These are phyloP conservation scores for Halocynthia aurantium DNA, from an alignment of 23 tunicate genomes.

Conservation along the genomic window DNA sequence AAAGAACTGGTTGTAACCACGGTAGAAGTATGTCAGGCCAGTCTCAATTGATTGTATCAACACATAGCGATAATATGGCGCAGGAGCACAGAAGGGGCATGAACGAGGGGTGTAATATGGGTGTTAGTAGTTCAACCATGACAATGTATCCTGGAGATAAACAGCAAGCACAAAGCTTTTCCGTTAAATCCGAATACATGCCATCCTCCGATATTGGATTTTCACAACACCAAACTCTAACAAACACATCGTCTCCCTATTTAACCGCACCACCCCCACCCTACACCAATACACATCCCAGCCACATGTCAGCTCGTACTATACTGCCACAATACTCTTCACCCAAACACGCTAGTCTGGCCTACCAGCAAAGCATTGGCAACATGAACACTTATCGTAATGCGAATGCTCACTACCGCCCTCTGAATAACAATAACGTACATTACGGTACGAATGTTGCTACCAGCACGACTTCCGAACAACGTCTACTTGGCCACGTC, in stretches of 20 bases:
- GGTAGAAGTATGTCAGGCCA: neutral
- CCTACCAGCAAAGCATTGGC: neutral
- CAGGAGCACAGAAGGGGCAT: neutral
- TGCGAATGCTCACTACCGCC: neutral
- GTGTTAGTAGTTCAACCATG: no score
- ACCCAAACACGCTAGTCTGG: neutral
- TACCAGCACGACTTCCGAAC: neutral
- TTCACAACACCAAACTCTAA: no score
- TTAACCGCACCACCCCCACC: no score
- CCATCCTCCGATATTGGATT: no score
- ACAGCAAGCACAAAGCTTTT: no score
- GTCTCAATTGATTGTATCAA: conserved; percentile 19
- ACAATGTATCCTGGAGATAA: no score
- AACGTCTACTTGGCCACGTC: neutral
- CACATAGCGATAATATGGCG: conserved; percentile 20
- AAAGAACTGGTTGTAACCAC: neutral
- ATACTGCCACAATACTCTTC: neutral
- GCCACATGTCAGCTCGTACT: no score
- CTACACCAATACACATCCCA: no score
- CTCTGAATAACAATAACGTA: neutral
- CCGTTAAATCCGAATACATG: no score
- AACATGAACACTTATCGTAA: neutral
- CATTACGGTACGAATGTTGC: neutral
- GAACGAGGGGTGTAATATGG: no score
- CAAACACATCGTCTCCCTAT: no score